Conservation (phyloP, 2,797 vertebrate species). For the Micromesistius poutassou region DNA sequence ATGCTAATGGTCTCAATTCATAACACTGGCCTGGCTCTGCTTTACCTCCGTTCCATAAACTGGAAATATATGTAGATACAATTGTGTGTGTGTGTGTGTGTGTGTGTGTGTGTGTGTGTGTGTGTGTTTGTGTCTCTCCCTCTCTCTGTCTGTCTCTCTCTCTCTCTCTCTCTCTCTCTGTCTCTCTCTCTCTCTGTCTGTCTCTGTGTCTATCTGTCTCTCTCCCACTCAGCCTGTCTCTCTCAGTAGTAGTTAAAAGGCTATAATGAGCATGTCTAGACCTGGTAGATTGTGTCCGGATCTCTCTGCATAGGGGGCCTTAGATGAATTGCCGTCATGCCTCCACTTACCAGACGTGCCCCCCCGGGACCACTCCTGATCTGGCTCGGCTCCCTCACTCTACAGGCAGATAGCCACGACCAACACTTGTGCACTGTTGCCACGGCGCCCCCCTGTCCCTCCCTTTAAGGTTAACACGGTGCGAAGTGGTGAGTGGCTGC, state of each 20-base stretch:
- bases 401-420: not conserved
- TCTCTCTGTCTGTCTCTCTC: conserved; percentile 10
- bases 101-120: too few relatives aligned
- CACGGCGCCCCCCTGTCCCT: not conserved
- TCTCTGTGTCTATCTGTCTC: conserved; percentile 11
- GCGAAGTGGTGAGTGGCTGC: too few relatives aligned
- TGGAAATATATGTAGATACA: conserved; percentile 16
- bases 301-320: not conserved
- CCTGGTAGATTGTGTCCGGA: not conserved
- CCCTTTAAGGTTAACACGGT: not conserved
- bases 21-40: conserved; percentile 52
- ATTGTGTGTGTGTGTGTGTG: not conserved
- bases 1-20: conserved; percentile 42
- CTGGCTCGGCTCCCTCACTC: not conserved
- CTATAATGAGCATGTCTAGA: not conserved
- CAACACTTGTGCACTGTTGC: not conserved
- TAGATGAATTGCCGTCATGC: not conserved
- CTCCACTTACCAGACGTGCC: not conserved
- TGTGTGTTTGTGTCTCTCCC: not conserved
- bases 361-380: not conserved
- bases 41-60: conserved; percentile 27
- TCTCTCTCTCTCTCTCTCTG: conserved; percentile 14
- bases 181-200: not conserved
- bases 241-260: not conserved
- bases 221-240: conserved; percentile 9